phyloP scores from a whole-genome alignment of 2,797 vertebrate species.

The Caiman crocodilus region DNA sequence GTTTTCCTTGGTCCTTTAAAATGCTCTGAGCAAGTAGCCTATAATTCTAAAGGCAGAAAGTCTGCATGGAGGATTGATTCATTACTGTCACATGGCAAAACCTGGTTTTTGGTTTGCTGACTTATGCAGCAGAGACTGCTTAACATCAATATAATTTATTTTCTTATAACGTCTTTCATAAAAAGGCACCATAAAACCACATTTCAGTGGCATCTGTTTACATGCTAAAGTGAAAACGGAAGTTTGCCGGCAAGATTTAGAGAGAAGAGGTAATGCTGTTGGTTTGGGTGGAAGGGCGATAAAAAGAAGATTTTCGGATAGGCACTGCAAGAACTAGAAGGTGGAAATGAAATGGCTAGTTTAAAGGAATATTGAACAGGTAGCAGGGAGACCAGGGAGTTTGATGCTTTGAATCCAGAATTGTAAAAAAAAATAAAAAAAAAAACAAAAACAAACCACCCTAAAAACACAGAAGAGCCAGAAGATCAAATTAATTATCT shows the following conservation, averaged over 20 bases:
- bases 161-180: background rate
- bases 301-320: constrained; percentile 1
- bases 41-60: background rate
- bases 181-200: background rate
- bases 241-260: background rate
- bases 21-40: background rate
- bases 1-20: background rate
- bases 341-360: background rate
- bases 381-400: background rate
- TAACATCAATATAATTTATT: background rate
- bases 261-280: background rate
- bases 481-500: background rate
- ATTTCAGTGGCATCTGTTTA: background rate
- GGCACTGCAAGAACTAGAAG: background rate
- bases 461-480: too few relatives aligned
- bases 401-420: too few relatives aligned
- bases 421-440: too few relatives aligned
- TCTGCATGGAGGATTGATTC: background rate
- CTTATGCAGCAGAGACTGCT: background rate
- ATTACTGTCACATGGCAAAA: background rate
- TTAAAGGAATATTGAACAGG: background rate
- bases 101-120: background rate
- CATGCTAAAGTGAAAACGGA: background rate
- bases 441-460: too few relatives aligned
- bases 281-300: background rate